Conservation (phyloP, 2,888 invertebrate species). For the Himalopsyche anomala region DNA sequence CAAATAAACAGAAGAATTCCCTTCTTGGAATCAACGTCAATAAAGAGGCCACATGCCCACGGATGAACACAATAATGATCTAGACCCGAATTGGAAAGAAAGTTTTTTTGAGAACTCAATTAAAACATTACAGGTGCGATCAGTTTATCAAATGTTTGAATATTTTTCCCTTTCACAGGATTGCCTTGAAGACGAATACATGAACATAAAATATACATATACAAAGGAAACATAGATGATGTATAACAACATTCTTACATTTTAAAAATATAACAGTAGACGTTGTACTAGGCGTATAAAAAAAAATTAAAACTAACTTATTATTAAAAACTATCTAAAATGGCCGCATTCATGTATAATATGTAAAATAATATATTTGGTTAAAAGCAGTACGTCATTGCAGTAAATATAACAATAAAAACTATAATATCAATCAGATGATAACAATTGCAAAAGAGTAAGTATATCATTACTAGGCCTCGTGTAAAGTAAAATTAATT, state of each 20-base stretch:
- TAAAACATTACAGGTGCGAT: too few species aligned
- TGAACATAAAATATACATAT: not conserved
- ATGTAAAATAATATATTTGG: slow-evolving; percentile 32
- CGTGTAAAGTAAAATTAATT: not conserved
- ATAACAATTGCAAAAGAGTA: not conserved
- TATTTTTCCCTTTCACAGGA: not conserved
- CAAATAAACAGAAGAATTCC: too few species aligned
- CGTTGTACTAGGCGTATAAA: not conserved
- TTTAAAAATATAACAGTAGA: not conserved
- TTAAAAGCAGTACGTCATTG: slow-evolving; percentile 37
- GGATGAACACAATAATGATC: too few species aligned
- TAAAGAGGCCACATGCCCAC: too few species aligned
- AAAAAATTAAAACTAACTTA: slow-evolving; percentile 3
- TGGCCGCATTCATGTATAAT: slow-evolving; percentile 32
- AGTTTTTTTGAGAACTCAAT: too few species aligned
- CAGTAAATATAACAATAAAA: slow-evolving; percentile 25
- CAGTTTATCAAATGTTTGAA: too few species aligned
- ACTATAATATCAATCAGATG: slow-evolving; percentile 3
- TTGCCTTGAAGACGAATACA: not conserved
- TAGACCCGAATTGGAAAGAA: too few species aligned
- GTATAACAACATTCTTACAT: not conserved
- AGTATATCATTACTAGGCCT: not conserved
- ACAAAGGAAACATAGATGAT: slow-evolving; percentile 1
- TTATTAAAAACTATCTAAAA: slow-evolving; percentile 23
- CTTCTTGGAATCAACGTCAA: too few species aligned